Percentiles rank a stretch among this genome's conserved stretches.
Evolutionary conservation across 1,140 invertebrate species (phyloP).

Genomic region (Panagrolaimus sp.): DNA sequence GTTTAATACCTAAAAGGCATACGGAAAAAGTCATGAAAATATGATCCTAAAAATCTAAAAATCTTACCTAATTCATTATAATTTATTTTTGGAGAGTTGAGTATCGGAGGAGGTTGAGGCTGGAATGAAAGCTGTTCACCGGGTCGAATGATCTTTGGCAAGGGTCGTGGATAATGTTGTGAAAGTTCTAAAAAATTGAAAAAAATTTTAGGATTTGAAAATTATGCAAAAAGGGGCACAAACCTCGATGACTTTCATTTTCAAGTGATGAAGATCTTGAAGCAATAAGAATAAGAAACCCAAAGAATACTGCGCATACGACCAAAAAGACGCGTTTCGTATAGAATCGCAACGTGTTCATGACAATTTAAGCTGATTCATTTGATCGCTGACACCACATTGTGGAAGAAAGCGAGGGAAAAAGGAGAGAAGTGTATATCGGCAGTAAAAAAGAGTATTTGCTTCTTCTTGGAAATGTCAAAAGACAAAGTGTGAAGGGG

Average conservation of each 20-base stretch:
- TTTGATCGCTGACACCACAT: too few relatives aligned
- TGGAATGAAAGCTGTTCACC: slow-evolving; percentile 45
- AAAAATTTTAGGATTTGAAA: slow-evolving; percentile 21
- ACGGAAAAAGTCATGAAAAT: not conserved
- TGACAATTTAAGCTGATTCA: slow-evolving; percentile 3
- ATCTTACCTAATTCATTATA: slow-evolving; percentile 38
- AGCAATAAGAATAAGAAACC: slow-evolving; percentile 43
- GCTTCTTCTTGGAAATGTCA: too few relatives aligned
- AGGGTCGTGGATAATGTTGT: not conserved
- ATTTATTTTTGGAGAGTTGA: slow-evolving; percentile 12
- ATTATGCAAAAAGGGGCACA: slow-evolving; percentile 16
- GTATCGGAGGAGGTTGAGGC: slow-evolving; percentile 35
- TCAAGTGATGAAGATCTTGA: slow-evolving; percentile 22
- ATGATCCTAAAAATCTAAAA: not conserved
- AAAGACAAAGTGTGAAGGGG: too few relatives aligned
- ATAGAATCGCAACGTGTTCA: slow-evolving; percentile 45
- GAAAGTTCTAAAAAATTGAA: slow-evolving; percentile 15
- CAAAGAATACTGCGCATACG: slow-evolving; percentile 42
- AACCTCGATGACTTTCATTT: slow-evolving; percentile 15
- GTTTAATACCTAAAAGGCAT: slow-evolving; percentile 41
- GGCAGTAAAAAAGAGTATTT: too few relatives aligned
- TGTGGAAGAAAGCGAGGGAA: not conserved
- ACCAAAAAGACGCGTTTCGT: slow-evolving; percentile 38
- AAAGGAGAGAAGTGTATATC: not conserved
- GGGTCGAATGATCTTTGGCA: slow-evolving; percentile 22